A percentile compares a stretch with the other conserved stretches of the same genome.
Evolutionary conservation across 1,140 invertebrate genomes (phyloP).

Genomic region (Cherax quadricarinatus): DNA sequence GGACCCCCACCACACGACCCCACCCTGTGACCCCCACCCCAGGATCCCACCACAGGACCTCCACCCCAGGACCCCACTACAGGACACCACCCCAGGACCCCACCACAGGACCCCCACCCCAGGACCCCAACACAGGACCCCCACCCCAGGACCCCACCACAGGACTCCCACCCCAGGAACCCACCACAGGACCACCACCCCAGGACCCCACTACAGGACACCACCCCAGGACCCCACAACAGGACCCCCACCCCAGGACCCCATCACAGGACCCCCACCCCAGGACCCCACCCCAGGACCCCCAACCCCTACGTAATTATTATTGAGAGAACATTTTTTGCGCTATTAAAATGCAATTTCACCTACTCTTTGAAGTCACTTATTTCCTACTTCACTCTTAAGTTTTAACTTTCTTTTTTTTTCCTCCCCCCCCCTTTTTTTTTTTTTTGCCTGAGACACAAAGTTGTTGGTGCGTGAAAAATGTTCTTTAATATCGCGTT

Average conservation of each 20-base stretch:
- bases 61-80: neutral
- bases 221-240: neutral
- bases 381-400: neutral
- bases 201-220: neutral
- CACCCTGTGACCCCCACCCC: too few species aligned
- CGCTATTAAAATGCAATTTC: conserved; percentile 10
- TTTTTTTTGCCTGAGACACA: neutral
- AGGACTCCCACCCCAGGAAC: too few species aligned
- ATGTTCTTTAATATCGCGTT: neutral
- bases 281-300: neutral
- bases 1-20: too few species aligned
- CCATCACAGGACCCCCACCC: neutral
- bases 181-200: neutral
- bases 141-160: too few species aligned
- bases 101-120: neutral
- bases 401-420: conserved; percentile 1
- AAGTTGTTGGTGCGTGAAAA: neutral
- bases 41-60: neutral
- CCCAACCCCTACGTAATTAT: neutral
- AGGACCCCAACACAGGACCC: neutral
- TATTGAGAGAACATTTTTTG: conserved; percentile 3
- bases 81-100: neutral
- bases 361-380: neutral
- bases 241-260: neutral
- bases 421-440: too few species aligned